Conservation (phyloP, 2,797 vertebrate species). For the Antennarius maculatus region DNA sequence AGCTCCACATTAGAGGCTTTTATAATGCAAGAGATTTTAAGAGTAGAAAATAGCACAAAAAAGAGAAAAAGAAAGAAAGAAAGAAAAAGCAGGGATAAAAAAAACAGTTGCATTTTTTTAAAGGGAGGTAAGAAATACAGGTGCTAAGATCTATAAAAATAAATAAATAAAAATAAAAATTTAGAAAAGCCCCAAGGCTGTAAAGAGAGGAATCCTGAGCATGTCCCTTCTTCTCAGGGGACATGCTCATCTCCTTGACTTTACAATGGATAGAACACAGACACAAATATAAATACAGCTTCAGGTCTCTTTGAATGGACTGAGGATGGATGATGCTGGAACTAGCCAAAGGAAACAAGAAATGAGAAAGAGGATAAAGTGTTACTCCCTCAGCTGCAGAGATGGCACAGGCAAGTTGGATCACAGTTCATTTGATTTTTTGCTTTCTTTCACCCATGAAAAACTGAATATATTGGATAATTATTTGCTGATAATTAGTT, state of each 20-base stretch:
- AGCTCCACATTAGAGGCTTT: slow-evolving; percentile 13
- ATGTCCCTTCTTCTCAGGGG: slow-evolving; percentile 36
- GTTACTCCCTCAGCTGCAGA: slow-evolving; percentile 12
- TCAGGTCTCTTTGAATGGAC: slow-evolving; percentile 46
- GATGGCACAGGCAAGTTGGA: background rate
- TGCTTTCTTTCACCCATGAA: background rate
- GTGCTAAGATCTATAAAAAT: slow-evolving; percentile 12
- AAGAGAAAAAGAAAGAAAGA: background rate
- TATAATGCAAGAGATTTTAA: background rate
- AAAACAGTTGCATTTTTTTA: too few species aligned
- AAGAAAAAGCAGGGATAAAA: background rate
- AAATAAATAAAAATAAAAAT: too few species aligned
- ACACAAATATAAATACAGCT: slow-evolving; percentile 54
- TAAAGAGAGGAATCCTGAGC: slow-evolving; percentile 53
- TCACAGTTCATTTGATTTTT: slow-evolving; percentile 8
- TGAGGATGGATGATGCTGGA: slow-evolving; percentile 20
- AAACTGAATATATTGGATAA: background rate
- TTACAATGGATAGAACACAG: slow-evolving; percentile 44
- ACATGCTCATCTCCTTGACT: slow-evolving; percentile 59
- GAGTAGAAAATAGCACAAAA: background rate
- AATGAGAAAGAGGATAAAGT: slow-evolving; percentile 40
- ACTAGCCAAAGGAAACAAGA: slow-evolving; percentile 31
- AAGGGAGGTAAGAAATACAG: slow-evolving; percentile 1
- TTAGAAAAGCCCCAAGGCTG: slow-evolving; percentile 37
- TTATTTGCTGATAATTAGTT: slow-evolving; percentile 7